These are phyloP conservation scores for Pteronotus mesoamericanus DNA, from an alignment of 2,797 vertebrate species.

Conservation along the genomic window DNA sequence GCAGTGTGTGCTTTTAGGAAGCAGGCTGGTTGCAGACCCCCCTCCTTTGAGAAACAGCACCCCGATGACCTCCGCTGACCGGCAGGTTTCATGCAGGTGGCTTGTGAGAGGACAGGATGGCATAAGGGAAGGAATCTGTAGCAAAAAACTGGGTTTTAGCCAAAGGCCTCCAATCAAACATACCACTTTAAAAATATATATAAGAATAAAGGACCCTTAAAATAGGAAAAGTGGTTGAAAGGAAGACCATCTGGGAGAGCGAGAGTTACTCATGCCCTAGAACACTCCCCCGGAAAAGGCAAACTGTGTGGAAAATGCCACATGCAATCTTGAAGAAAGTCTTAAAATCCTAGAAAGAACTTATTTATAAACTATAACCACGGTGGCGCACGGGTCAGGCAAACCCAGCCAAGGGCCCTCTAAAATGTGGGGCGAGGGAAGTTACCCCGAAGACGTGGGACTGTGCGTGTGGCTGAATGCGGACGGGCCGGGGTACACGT, in stretches of 20 bases:
- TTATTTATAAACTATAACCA: background rate
- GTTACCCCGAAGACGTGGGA: background rate
- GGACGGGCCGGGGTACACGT: rapidly evolving
- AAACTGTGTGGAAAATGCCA: background rate
- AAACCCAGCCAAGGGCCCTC: background rate
- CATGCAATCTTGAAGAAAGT: background rate
- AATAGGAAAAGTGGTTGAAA: background rate
- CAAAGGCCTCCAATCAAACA: constrained; percentile 5
- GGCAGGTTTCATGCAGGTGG: background rate
- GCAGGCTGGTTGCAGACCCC: rapidly evolving
- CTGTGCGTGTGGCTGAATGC: rapidly evolving
- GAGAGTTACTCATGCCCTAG: background rate
- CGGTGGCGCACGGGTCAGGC: background rate
- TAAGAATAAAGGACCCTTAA: background rate
- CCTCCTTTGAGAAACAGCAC: background rate
- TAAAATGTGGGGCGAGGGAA: background rate
- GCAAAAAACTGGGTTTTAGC: background rate
- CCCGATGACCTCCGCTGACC: background rate
- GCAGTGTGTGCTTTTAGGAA: background rate
- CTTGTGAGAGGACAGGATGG: background rate
- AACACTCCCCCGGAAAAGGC: background rate
- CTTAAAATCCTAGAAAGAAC: background rate
- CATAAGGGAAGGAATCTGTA: background rate
- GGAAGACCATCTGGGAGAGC: background rate
- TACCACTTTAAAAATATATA: background rate